phyloP scores from a whole-genome alignment of 2,797 vertebrate species.

The Hippocampus kuda region DNA sequence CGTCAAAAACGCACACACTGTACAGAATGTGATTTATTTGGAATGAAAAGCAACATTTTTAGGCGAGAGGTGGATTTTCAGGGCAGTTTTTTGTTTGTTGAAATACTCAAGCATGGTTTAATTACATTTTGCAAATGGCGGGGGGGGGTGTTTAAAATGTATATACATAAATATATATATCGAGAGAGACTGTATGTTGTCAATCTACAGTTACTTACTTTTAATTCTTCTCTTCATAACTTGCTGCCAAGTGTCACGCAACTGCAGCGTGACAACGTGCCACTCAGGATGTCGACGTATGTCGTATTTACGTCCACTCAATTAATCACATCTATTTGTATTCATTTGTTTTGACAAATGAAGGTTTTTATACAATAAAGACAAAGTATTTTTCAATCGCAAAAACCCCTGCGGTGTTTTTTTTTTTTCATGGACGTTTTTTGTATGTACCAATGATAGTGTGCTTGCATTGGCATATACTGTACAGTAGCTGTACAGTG shows the following conservation, averaged over 20 bases:
- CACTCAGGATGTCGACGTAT: background rate
- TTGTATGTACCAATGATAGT: background rate
- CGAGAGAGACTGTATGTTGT: background rate
- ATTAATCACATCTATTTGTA: background rate
- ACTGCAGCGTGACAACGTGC: background rate
- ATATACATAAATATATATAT: background rate
- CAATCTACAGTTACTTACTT: background rate
- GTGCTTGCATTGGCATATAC: background rate
- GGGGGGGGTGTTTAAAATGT: too few relatives aligned
- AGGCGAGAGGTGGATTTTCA: background rate
- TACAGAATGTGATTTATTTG: background rate
- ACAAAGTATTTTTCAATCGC: background rate
- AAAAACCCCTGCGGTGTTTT: background rate
- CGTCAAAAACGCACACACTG: background rate
- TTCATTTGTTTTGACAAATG: background rate
- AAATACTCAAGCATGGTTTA: background rate
- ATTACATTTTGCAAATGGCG: too few relatives aligned
- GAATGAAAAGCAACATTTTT: background rate
- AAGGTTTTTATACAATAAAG: constrained; percentile 6
- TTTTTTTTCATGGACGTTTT: background rate
- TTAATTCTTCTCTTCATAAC: background rate
- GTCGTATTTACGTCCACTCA: background rate
- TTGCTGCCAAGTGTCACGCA: background rate
- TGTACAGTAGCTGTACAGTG: background rate
- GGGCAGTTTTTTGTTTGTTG: background rate